Conservation (phyloP, 2,113 vertebrate genomes). For the Pimephales promelas region DNA sequence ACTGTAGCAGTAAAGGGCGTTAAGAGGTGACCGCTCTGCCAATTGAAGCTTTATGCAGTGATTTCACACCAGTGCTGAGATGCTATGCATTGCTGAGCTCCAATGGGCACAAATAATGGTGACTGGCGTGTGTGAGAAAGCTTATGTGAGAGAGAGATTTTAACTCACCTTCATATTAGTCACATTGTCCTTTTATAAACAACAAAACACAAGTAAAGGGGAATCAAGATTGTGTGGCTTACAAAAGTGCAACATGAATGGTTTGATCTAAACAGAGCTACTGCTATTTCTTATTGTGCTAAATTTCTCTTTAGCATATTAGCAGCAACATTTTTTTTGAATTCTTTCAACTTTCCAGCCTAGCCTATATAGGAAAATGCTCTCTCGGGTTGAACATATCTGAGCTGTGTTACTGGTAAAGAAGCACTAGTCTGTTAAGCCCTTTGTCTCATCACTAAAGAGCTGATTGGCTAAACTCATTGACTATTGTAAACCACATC, state of each 20-base stretch:
- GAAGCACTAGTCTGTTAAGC: background rate
- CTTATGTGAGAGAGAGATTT: conserved; percentile 30
- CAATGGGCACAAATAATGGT: conserved; percentile 55
- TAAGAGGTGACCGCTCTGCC: conserved; percentile 57
- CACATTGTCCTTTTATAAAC: conserved; percentile 72
- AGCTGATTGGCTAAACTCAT: conserved; percentile 1
- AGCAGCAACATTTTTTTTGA: background rate
- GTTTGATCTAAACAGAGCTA: background rate
- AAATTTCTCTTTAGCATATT: background rate
- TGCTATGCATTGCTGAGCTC: conserved; percentile 48
- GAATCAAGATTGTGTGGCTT: conserved; percentile 60
- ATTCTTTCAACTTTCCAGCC: background rate
- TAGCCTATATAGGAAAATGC: background rate
- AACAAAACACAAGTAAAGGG: conserved; percentile 70
- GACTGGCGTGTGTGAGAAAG: conserved; percentile 45
- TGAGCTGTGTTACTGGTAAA: background rate
- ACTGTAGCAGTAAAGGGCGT: conserved; percentile 56
- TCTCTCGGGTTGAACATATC: conserved; percentile 1
- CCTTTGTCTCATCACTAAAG: background rate
- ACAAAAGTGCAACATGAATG: conserved; percentile 47
- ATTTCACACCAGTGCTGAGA: conserved; percentile 49
- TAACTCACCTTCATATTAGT: conserved; percentile 76
- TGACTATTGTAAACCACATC: conserved; percentile 16
- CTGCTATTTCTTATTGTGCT: too few species aligned
- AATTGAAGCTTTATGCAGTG: conserved; percentile 12